phyloP scores from a whole-genome alignment of 2,797 vertebrate genomes.

The Acipenser oxyrinchus region DNA sequence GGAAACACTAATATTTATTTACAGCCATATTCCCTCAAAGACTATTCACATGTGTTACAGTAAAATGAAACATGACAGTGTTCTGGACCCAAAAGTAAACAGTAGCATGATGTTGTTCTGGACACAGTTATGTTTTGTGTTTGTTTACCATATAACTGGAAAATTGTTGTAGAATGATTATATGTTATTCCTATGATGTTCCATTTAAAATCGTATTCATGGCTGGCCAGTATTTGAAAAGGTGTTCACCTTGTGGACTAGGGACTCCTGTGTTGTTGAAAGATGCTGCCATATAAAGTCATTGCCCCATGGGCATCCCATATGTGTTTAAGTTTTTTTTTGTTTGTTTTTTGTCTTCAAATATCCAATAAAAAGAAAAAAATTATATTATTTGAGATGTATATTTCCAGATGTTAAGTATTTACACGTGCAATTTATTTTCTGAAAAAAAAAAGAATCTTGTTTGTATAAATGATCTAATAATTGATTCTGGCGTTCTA shows the following conservation, averaged over 20 bases:
- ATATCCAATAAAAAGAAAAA: constrained; percentile 23
- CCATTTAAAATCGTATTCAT: background rate
- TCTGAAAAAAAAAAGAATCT: constrained; percentile 23
- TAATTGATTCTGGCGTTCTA: constrained; percentile 65
- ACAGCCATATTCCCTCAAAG: too few relatives aligned
- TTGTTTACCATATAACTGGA: too few relatives aligned
- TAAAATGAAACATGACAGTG: too few relatives aligned
- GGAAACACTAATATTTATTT: too few relatives aligned
- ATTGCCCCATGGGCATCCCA: too few relatives aligned
- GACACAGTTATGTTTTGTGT: too few relatives aligned
- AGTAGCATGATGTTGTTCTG: too few relatives aligned
- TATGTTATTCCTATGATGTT: background rate
- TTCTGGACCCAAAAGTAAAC: too few relatives aligned
- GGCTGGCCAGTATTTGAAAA: constrained; percentile 1
- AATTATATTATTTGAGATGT: constrained; percentile 48
- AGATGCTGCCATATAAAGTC: background rate
- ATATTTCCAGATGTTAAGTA: constrained; percentile 33
- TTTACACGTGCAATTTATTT: constrained; percentile 23
- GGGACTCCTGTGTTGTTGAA: constrained; percentile 18
- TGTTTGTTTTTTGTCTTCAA: constrained; percentile 18
- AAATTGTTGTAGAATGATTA: too few relatives aligned
- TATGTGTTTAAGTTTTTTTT: background rate
- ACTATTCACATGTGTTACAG: too few relatives aligned
- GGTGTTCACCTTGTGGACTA: constrained; percentile 2
- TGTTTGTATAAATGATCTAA: constrained; percentile 34